phyloP scores from a whole-genome alignment of 1,140 invertebrate genomes.

The Pseudoatta argentina region DNA sequence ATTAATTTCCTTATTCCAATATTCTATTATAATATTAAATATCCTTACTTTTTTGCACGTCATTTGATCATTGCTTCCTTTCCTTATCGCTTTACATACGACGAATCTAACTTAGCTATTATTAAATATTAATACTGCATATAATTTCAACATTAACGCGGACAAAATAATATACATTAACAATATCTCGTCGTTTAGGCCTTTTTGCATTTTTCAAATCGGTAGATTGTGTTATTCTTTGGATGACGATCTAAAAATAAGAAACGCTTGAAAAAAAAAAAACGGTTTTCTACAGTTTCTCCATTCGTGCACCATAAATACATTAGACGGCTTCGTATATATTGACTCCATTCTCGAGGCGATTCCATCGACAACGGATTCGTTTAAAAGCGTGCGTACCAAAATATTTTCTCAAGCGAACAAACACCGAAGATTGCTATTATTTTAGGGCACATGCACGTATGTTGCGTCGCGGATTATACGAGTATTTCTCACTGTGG shows the following conservation, averaged over 20 bases:
- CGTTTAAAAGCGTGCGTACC: constrained; percentile 38
- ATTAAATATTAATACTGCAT: too few relatives aligned
- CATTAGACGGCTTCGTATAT: constrained; percentile 50
- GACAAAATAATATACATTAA: background rate
- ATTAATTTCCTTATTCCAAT: too few relatives aligned
- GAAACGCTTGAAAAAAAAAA: background rate
- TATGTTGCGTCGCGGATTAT: constrained; percentile 32
- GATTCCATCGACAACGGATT: constrained; percentile 42
- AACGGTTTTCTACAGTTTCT: constrained; percentile 21
- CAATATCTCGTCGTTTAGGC: background rate
- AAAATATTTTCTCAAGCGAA: constrained; percentile 60
- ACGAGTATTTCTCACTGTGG: background rate
- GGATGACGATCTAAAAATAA: constrained; percentile 47
- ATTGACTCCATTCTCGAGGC: constrained; percentile 24
- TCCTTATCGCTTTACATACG: too few relatives aligned
- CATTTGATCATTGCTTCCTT: too few relatives aligned
- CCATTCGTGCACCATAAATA: constrained; percentile 60
- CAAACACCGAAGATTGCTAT: constrained; percentile 52
- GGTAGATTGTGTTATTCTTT: constrained; percentile 2
- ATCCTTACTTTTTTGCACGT: too few relatives aligned
- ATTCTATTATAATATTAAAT: too few relatives aligned
- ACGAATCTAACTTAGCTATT: too few relatives aligned
- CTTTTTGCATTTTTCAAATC: constrained; percentile 1
- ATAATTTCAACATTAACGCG: too few relatives aligned
- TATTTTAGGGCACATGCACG: constrained; percentile 42